Evolutionary conservation across 2,797 vertebrate genomes (phyloP).

Genomic region (Toxotes lorentzi): DNA sequence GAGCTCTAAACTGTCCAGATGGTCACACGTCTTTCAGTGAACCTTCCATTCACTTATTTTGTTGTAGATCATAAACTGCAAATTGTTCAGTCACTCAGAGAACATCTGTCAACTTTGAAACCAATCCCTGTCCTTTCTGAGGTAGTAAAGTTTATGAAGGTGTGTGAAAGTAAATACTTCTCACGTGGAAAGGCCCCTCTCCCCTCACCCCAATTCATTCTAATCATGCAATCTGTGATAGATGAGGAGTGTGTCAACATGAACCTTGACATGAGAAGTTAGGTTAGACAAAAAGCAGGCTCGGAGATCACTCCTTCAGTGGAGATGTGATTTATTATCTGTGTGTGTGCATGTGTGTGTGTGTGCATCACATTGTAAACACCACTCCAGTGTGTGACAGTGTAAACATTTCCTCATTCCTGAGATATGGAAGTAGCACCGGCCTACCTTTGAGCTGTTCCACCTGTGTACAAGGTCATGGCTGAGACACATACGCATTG

Average conservation of each 20-base stretch:
- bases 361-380: constrained; percentile 49
- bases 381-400: constrained; percentile 45
- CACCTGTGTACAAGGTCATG: constrained; percentile 68
- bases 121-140: constrained; percentile 5
- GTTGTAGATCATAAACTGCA: constrained; percentile 50
- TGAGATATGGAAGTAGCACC: constrained; percentile 46
- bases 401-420: constrained; percentile 77
- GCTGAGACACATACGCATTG: constrained; percentile 24
- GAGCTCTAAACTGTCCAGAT: constrained; percentile 54
- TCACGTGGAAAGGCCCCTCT: constrained; percentile 1
- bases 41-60: constrained; percentile 38
- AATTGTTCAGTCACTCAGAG: constrained; percentile 42
- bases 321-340: constrained; percentile 56
- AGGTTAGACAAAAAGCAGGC: constrained; percentile 44
- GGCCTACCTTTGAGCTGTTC: constrained; percentile 58
- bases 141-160: constrained; percentile 20
- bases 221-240: constrained; percentile 41
- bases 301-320: constrained; percentile 35
- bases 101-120: constrained; percentile 56
- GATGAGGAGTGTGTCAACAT: constrained; percentile 72
- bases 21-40: constrained; percentile 34
- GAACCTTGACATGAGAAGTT: constrained; percentile 57
- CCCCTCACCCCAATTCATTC: constrained; percentile 29
- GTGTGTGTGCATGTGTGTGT: constrained; percentile 31
- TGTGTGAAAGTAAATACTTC: constrained; percentile 55